Conservation (phyloP, 2,888 invertebrate genomes). For the Ophraella communa region DNA sequence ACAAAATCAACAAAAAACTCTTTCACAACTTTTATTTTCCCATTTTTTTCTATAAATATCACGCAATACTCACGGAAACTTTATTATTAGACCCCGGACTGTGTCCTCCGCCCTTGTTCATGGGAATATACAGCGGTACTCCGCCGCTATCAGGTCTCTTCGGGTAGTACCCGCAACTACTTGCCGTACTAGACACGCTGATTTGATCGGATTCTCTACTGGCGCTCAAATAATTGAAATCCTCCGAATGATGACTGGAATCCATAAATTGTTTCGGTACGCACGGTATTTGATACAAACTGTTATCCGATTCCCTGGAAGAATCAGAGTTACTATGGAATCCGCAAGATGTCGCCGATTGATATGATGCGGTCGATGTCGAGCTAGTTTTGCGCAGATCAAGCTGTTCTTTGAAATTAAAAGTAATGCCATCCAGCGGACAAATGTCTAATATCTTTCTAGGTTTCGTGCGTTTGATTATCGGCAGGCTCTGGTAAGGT, state of each 20-base stretch:
- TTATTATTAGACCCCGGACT: conserved; percentile 67
- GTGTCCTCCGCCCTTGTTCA: conserved; percentile 64
- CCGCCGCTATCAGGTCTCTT: conserved; percentile 62
- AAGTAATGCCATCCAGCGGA: conserved; percentile 57
- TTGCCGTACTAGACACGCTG: conserved; percentile 67
- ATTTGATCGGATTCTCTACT: conserved; percentile 67
- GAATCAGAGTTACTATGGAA: conserved; percentile 43
- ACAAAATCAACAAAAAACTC: too few relatives aligned
- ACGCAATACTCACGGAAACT: conserved; percentile 64
- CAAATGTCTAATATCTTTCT: conserved; percentile 46
- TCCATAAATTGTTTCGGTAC: conserved; percentile 65
- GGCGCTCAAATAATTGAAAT: conserved; percentile 60
- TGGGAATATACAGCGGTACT: conserved; percentile 65
- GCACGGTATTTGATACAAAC: conserved; percentile 65
- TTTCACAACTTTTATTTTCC: background rate
- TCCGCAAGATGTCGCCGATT: conserved; percentile 54
- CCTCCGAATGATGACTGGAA: conserved; percentile 65
- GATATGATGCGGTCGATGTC: conserved; percentile 51
- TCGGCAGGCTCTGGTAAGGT: conserved; percentile 56
- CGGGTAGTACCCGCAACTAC: conserved; percentile 65
- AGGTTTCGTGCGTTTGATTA: conserved; percentile 48
- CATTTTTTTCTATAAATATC: background rate
- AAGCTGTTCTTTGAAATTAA: conserved; percentile 56
- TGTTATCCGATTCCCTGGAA: conserved; percentile 66
- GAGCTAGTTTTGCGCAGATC: conserved; percentile 45